phyloP scores from a whole-genome alignment of 1,140 invertebrate species.

The Coelopa frigida region DNA sequence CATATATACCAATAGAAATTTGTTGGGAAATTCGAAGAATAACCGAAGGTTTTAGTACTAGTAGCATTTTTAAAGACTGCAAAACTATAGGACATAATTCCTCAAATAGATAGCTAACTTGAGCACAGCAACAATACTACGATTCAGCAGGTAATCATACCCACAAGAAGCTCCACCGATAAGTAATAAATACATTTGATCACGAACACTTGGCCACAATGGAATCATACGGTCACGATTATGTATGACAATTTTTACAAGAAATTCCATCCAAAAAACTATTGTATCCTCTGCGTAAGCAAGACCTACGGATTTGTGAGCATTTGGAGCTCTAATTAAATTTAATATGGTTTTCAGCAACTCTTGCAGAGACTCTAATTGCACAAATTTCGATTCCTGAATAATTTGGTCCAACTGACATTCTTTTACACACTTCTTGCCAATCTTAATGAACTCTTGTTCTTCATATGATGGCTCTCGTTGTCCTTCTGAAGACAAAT shows the following conservation, averaged over 20 bases:
- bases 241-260: constrained; percentile 87
- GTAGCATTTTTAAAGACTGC: constrained; percentile 60
- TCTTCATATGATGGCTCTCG: constrained; percentile 67
- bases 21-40: constrained; percentile 67
- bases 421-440: constrained; percentile 72
- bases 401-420: constrained; percentile 84
- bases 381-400: constrained; percentile 93
- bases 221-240: constrained; percentile 82
- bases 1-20: constrained; percentile 54
- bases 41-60: constrained; percentile 64
- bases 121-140: constrained; percentile 81
- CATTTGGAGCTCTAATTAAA: constrained; percentile 52
- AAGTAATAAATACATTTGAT: constrained; percentile 74
- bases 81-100: constrained; percentile 65
- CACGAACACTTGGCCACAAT: constrained; percentile 75
- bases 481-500: constrained; percentile 60
- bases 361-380: constrained; percentile 68
- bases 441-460: constrained; percentile 61
- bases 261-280: constrained; percentile 87
- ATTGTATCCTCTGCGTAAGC: constrained; percentile 79
- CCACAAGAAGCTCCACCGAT: constrained; percentile 66
- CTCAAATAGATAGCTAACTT: constrained; percentile 83
- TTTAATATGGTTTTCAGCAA: constrained; percentile 56
- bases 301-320: constrained; percentile 47
- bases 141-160: constrained; percentile 74